These are phyloP conservation scores for Bombus consobrinus DNA, from an alignment of 1,140 invertebrate genomes.

Conservation along the genomic window DNA sequence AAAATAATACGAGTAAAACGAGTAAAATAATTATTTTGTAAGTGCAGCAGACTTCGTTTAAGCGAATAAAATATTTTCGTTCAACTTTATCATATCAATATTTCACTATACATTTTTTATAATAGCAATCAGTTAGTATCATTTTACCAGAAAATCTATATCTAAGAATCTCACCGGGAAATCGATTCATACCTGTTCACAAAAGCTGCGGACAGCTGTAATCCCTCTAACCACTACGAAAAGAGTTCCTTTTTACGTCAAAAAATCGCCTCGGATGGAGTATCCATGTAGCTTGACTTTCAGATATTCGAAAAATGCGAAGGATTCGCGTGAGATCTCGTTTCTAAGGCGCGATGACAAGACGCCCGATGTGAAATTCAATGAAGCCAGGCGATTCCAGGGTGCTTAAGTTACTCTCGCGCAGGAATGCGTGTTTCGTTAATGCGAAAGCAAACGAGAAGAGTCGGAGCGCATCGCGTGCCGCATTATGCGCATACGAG, in stretches of 20 bases:
- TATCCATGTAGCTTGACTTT: not conserved
- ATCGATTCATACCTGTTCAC: too few species aligned
- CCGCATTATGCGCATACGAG: not conserved
- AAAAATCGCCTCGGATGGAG: not conserved
- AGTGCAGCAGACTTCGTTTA: too few species aligned
- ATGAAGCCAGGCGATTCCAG: constrained; percentile 21
- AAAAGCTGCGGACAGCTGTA: too few species aligned
- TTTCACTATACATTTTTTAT: too few species aligned
- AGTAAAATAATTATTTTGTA: too few species aligned
- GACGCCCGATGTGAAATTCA: constrained; percentile 25
- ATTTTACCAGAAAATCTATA: too few species aligned
- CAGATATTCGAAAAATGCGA: not conserved
- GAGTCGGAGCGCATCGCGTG: constrained; percentile 16
- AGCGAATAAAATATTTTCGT: too few species aligned
- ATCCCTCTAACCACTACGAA: not conserved
- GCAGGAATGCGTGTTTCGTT: constrained; percentile 29
- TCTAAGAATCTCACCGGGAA: too few species aligned
- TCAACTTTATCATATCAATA: too few species aligned
- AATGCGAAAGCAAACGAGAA: constrained; percentile 44
- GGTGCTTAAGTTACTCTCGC: constrained; percentile 38
- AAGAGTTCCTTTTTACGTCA: not conserved
- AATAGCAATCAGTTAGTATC: too few species aligned
- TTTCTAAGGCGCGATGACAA: constrained; percentile 20
- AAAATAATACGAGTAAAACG: too few species aligned
- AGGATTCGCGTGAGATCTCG: not conserved